phyloP scores from a whole-genome alignment of 2,797 vertebrate species.

The Dendrocincla fuliginosa region DNA sequence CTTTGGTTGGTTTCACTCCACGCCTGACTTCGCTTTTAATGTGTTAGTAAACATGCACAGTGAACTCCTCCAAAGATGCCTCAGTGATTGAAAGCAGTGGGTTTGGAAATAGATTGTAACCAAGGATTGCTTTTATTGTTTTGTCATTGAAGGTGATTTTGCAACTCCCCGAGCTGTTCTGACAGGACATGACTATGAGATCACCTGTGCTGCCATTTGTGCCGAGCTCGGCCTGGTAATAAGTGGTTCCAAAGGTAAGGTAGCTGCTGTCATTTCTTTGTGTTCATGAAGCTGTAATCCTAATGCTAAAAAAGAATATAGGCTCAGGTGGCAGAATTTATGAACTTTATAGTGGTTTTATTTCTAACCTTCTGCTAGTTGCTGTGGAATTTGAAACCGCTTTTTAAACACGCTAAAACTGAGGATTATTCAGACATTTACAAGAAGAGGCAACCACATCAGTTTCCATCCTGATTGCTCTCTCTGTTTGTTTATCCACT shows the following conservation, averaged over 20 bases:
- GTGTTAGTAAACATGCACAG: background rate
- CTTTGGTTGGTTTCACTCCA: background rate
- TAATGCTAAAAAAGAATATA: background rate
- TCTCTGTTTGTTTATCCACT: background rate
- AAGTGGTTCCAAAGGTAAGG: slow-evolving; percentile 93
- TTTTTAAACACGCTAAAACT: background rate
- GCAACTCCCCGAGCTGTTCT: slow-evolving; percentile 90
- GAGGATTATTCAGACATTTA: background rate
- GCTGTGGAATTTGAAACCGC: background rate
- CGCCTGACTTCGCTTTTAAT: background rate
- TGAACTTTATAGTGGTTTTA: background rate
- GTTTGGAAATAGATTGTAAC: background rate
- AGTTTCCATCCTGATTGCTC: background rate
- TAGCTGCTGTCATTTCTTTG: background rate
- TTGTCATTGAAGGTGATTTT: slow-evolving; percentile 82
- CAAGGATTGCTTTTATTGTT: background rate
- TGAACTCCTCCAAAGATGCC: background rate
- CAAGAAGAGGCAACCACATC: background rate
- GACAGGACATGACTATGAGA: slow-evolving; percentile 94
- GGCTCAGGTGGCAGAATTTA: background rate
- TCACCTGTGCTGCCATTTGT: slow-evolving; percentile 92
- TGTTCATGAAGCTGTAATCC: background rate
- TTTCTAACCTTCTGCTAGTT: background rate
- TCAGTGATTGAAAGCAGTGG: background rate
- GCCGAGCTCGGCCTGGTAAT: slow-evolving; percentile 95